Conservation (phyloP, 2,113 vertebrate genomes). For the Silurus glanis region DNA sequence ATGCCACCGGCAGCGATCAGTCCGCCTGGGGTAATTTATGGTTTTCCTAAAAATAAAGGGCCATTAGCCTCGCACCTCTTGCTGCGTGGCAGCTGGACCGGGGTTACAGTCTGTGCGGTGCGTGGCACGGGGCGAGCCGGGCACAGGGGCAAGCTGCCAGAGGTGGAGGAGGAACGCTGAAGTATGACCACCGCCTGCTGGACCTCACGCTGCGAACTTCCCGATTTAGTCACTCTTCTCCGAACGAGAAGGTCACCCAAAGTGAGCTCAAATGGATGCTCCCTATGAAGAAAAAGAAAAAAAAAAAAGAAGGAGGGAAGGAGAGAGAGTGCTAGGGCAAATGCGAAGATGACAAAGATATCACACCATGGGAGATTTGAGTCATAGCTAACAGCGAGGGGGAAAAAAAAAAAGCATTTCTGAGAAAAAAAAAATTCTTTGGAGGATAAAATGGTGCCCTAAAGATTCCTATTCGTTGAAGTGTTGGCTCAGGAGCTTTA, state of each 20-base stretch:
- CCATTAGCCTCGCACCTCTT: slow-evolving; percentile 69
- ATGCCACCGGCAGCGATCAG: slow-evolving; percentile 53
- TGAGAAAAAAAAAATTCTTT: not conserved
- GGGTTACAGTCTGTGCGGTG: slow-evolving; percentile 61
- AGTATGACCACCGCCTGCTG: slow-evolving; percentile 40
- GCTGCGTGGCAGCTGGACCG: slow-evolving; percentile 71
- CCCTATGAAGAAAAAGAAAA: not conserved
- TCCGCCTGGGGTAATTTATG: slow-evolving; percentile 62
- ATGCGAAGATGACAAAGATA: slow-evolving; percentile 19
- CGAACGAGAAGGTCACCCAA: slow-evolving; percentile 51
- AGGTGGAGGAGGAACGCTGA: slow-evolving; percentile 31
- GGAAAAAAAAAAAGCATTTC: not conserved
- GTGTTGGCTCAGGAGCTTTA: not conserved
- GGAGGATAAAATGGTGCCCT: not conserved
- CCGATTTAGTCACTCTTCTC: slow-evolving; percentile 36
- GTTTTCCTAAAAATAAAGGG: slow-evolving; percentile 74
- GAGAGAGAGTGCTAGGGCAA: not conserved
- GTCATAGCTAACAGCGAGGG: slow-evolving; percentile 7
- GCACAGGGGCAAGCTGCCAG: slow-evolving; percentile 52
- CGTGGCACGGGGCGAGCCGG: slow-evolving; percentile 35
- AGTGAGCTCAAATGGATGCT: slow-evolving; percentile 33
- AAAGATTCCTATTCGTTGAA: not conserved
- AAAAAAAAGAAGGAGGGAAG: not conserved
- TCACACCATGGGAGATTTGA: slow-evolving; percentile 22
- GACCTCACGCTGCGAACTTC: slow-evolving; percentile 31